Base-by-base conservation (phyloP, 2,888 invertebrate genomes). In the Masnerella sp. region DNA sequence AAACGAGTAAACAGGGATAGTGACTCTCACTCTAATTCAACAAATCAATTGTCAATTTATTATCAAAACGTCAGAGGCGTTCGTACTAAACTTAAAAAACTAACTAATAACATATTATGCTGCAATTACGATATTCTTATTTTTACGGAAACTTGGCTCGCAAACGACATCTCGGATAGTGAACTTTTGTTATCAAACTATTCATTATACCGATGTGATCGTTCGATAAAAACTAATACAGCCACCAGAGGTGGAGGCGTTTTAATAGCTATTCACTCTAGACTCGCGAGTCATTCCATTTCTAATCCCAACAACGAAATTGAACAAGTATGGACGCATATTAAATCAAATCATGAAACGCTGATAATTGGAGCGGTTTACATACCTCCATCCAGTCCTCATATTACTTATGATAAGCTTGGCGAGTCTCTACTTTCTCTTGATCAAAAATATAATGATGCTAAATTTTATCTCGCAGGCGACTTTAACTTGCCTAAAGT, bases 401-500 rank as follows among this genome's bases (percentile, higher is more conserved):
- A 9, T 1, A n/a, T 5, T 11, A 11, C 11, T 1, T 34, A 34
- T 11, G 34, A 34, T 5, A 4, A 11, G 5, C 11, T n/a, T n/a
- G 11, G 34, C 11, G 11, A 11, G 3, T 2, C 2, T 11, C 11
- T 34, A 11, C 5, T n/a, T 9, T 5, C n/a, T 34, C 9, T 34
- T 11, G 1, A 5, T 1, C 9, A 9, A 11, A 1, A 11, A 5
- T 7, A n/a, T 11, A 1, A 5, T 11, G 9, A 9, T 9, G 11
- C 11, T n/a, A 11, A 34, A 11, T 2, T 34, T 11, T 11, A 11
- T 18, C 11, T 18, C 8, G 7, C 12, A 11, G 38, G 38, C 8
- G 43, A 43, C 12, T 43, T 22, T 11, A 43, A 43, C 17, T n/a
- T 43, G 5, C 43, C 43, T 0, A 43, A 43, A 11, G 12, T 11